Conservation (phyloP, 2,888 invertebrate species). For the Tenthredo livida region DNA sequence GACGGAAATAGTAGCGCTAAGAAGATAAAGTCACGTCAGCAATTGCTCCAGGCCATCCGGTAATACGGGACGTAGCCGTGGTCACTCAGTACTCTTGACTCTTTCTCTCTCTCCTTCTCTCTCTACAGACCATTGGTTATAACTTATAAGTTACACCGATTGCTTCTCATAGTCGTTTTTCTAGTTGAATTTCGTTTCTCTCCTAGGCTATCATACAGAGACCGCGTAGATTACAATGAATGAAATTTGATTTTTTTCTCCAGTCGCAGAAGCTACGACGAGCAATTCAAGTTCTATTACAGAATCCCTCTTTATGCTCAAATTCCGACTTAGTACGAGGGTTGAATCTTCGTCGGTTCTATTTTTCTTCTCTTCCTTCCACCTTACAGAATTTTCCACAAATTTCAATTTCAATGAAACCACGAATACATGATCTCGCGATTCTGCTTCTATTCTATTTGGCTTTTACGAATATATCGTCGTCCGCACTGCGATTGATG, state of each 20-base stretch:
- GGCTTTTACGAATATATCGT: too few species aligned
- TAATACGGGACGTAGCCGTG: conserved; percentile 41
- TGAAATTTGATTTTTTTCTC: background rate
- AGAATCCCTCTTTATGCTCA: background rate
- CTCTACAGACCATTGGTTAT: background rate
- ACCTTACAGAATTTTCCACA: too few species aligned
- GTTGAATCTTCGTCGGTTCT: background rate
- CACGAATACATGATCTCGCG: background rate
- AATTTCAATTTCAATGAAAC: background rate
- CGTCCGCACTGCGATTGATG: background rate
- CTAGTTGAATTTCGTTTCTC: background rate
- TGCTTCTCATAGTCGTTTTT: background rate
- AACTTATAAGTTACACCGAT: background rate
- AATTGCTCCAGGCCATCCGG: conserved; percentile 52
- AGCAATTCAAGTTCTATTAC: background rate
- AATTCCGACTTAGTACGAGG: background rate
- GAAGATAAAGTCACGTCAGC: conserved; percentile 51
- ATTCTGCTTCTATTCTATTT: background rate
- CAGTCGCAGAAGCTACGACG: background rate
- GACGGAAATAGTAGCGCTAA: conserved; percentile 48
- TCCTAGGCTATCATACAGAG: background rate
- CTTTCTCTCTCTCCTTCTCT: background rate
- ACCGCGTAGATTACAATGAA: background rate
- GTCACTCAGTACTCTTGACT: conserved; percentile 30
- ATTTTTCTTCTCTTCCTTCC: too few species aligned